Percentiles rank a stretch among this genome's conserved stretches.
These are phyloP conservation scores for Andricus grossulariae DNA, from an alignment of 1,140 invertebrate genomes.

Conservation along the genomic window DNA sequence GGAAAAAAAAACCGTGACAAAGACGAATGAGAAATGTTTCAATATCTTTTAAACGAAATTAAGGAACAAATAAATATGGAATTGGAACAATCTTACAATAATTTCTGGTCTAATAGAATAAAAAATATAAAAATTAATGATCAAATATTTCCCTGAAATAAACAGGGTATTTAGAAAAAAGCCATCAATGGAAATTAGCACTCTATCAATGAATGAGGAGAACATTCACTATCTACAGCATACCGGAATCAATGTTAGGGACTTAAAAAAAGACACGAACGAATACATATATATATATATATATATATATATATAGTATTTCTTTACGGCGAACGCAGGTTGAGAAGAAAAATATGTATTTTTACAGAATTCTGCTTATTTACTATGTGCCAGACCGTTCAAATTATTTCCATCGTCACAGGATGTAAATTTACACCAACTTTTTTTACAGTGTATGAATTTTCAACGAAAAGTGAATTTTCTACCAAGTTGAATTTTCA, in stretches of 20 bases:
- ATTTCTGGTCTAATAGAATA: slow-evolving; percentile 32
- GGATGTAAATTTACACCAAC: too few relatives aligned
- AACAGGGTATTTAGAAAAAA: slow-evolving; percentile 39
- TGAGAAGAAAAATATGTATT: too few relatives aligned
- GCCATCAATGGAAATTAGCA: not conserved
- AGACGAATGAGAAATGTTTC: not conserved
- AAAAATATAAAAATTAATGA: slow-evolving; percentile 41
- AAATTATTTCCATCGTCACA: too few relatives aligned
- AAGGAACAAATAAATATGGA: not conserved
- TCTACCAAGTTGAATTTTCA: too few relatives aligned
- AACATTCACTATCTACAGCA: not conserved
- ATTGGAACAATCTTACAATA: not conserved
- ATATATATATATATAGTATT: too few relatives aligned
- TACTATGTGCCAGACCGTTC: too few relatives aligned
- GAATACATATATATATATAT: too few relatives aligned
- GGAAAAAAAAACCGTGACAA: not conserved
- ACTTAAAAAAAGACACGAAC: slow-evolving; percentile 1
- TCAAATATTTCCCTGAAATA: slow-evolving; percentile 41
- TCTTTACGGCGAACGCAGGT: too few relatives aligned
- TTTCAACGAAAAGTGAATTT: too few relatives aligned
- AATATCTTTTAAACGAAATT: not conserved
- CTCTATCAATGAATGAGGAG: not conserved
- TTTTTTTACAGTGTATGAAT: too few relatives aligned
- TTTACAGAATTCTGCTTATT: too few relatives aligned
- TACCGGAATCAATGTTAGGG: not conserved